Conservation (phyloP, 2,113 vertebrate genomes). For the Condylura cristata region DNA sequence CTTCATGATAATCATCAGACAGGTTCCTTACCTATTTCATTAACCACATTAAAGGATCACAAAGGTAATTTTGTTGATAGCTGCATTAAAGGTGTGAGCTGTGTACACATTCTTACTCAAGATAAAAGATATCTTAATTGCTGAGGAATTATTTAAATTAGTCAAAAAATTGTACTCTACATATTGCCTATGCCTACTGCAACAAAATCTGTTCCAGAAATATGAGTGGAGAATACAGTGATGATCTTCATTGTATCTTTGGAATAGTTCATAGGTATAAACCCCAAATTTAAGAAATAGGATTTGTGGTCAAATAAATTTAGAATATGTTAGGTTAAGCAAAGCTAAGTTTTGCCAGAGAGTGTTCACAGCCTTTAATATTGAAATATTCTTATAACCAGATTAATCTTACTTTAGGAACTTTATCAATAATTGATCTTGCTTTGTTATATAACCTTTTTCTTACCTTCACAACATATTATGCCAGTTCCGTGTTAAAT, state of each 20-base stretch:
- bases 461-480: background rate
- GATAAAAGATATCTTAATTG: conserved; percentile 33
- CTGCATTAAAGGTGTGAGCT: background rate
- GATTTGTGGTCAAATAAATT: background rate
- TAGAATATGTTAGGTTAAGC: background rate
- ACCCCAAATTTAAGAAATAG: conserved; percentile 17
- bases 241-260: conserved; percentile 3
- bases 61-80: conserved; percentile 36
- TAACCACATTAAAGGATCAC: conserved; percentile 9
- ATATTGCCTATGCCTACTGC: conserved; percentile 65
- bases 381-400: conserved; percentile 6
- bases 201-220: conserved; percentile 73
- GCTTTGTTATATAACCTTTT: conserved; percentile 21
- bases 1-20: background rate
- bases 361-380: background rate
- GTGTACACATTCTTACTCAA: background rate
- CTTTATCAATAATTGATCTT: background rate
- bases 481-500: background rate
- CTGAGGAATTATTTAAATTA: conserved; percentile 53
- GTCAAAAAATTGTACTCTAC: conserved; percentile 59
- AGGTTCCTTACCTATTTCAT: conserved; percentile 22
- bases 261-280: background rate
- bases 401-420: conserved; percentile 26
- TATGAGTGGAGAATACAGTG: conserved; percentile 32
- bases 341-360: conserved; percentile 36